Evolutionary conservation across 2,888 invertebrate species (phyloP), one percentile per base, ranked within the genome.

Genomic region (Temnothorax ravouxi): DNA sequence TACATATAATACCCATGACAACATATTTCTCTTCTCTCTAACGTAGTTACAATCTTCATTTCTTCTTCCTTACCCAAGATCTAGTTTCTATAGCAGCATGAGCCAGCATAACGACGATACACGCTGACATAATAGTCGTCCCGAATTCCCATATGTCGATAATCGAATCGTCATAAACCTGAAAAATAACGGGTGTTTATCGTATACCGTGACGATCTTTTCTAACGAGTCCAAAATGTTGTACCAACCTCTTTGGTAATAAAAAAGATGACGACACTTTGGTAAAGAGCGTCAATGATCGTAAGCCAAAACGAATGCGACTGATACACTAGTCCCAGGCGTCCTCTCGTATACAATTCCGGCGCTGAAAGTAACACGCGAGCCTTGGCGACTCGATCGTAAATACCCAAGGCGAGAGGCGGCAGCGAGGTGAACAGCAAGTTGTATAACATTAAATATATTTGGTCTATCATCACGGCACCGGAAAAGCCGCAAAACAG

Each of bases 401-500:
- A 98, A 84, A 99, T 97, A 88, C 98, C 99, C 91, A 99, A 97
- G 69, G 98, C 97, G 91, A 99, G 96, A 13, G 99, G 99, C 82
- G 99, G 99, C 91, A 99, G 96, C 79, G 99, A 98, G 62, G 99
- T 99, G 95, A 99, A 99, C 93, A 99, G 95, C 91, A 99, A 96
- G 95, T 99, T 99, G 95, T 99, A 99, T 69, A 98, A 96, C 98
- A 99, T 98, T 91, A 99, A 97, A 95, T 99, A 99, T 96, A 99
- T 97, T 95, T 99, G 99, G 95, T 99, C 99, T 93, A 99, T 98
- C 97, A 99, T 98, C 76, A 99, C 98, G 91, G 97, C 96, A 72
- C 99, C 98, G 67, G 99, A 98, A 96, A 98, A 99, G 21, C 99
- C 99, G 95, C 98, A 98, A 96, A 97, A 99, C 88, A 99, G 95